Conservation (phyloP, 1,140 invertebrate species). For the Drosophila lowei region DNA sequence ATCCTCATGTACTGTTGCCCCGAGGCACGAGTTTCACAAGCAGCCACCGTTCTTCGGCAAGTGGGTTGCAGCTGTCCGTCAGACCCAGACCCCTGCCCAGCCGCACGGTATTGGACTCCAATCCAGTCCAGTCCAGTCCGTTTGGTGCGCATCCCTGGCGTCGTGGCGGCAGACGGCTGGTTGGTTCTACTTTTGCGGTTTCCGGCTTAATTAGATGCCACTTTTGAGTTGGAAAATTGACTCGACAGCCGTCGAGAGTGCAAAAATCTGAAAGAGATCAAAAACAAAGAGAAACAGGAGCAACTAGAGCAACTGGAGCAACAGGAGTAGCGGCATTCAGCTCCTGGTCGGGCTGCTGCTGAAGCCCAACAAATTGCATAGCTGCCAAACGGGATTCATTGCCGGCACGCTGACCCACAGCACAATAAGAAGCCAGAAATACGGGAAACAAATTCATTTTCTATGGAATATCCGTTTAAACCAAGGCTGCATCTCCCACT, state of each 20-base stretch:
- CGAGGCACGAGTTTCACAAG: no score
- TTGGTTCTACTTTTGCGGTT: constrained; percentile 19
- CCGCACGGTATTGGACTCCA: no score
- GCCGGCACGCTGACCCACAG: not conserved
- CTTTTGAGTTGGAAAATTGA: constrained; percentile 6
- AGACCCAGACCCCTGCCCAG: no score
- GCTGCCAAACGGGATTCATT: no score
- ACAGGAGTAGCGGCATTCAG: not conserved
- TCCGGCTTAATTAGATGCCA: constrained; percentile 21
- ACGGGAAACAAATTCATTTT: not conserved
- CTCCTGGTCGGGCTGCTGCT: not conserved
- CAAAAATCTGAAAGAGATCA: not conserved
- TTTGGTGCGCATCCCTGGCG: not conserved
- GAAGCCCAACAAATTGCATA: not conserved
- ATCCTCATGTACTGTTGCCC: no score
- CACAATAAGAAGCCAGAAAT: constrained; percentile 1
- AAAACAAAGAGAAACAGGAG: constrained; percentile 1
- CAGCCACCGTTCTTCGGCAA: no score
- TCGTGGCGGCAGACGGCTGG: not conserved
- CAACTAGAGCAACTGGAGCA: no score
- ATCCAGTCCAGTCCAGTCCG: no score
- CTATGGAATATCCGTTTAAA: no score
- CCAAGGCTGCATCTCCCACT: no score
- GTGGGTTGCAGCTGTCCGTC: no score
- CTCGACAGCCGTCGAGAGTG: not conserved